Conservation (phyloP, 2,113 vertebrate species). For the Limnothrissa miodon region DNA sequence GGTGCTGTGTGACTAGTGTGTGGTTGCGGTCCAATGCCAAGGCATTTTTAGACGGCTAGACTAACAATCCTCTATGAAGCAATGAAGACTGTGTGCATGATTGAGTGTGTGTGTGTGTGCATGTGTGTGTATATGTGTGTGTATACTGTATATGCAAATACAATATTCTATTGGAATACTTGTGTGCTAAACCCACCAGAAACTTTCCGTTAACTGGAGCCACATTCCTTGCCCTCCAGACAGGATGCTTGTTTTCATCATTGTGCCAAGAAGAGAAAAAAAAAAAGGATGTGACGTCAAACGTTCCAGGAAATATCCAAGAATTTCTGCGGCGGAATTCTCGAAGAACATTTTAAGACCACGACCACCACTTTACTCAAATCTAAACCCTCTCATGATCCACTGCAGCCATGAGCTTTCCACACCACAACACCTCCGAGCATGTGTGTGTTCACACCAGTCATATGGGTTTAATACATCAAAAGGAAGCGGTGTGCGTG, state of each 20-base stretch:
- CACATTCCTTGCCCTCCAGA: not conserved
- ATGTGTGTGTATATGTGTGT: constrained; percentile 1
- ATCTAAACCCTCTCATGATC: not conserved
- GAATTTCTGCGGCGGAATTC: not conserved
- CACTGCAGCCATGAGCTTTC: not conserved
- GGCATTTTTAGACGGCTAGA: not conserved
- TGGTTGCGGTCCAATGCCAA: no score
- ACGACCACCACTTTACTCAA: not conserved
- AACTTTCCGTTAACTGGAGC: not conserved
- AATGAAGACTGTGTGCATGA: not conserved
- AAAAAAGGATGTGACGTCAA: not conserved
- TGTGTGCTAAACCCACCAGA: not conserved
- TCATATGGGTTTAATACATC: not conserved
- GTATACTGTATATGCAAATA: not conserved
- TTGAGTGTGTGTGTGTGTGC: not conserved
- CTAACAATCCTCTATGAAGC: not conserved
- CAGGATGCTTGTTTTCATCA: not conserved
- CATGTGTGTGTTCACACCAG: not conserved
- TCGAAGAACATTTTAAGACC: not conserved
- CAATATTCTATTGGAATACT: not conserved
- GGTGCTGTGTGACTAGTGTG: no score
- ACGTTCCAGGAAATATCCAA: not conserved
- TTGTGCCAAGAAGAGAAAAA: not conserved
- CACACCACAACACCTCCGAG: not conserved
- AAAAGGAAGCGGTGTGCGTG: not conserved